phyloP scores from a whole-genome alignment of 2,888 invertebrate genomes.

The Diaperis boleti region DNA sequence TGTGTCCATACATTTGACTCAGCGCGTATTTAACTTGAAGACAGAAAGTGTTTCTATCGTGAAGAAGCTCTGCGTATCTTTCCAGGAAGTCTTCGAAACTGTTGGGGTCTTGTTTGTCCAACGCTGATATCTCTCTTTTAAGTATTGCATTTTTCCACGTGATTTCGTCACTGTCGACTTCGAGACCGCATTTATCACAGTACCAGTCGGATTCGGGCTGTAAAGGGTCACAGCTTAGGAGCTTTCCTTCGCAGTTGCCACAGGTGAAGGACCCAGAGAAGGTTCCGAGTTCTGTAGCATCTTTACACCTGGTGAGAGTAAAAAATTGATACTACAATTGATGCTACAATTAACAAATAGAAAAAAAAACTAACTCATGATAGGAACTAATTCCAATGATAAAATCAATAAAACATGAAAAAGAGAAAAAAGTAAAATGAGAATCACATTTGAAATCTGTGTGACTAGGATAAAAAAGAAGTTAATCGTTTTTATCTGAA shows the following conservation, averaged over 20 bases:
- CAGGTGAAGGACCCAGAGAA: constrained; percentile 74
- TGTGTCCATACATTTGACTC: constrained; percentile 76
- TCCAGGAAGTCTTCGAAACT: constrained; percentile 73
- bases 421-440: too few relatives aligned
- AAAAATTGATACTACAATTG: too few relatives aligned
- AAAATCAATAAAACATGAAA: too few relatives aligned
- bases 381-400: too few relatives aligned
- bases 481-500: too few relatives aligned
- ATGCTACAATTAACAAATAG: too few relatives aligned
- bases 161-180: constrained; percentile 71
- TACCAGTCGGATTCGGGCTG: constrained; percentile 73
- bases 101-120: constrained; percentile 69
- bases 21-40: constrained; percentile 78
- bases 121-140: constrained; percentile 70
- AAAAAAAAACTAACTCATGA: too few relatives aligned
- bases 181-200: constrained; percentile 73
- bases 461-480: too few relatives aligned
- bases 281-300: constrained; percentile 74
- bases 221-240: constrained; percentile 73
- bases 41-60: constrained; percentile 74
- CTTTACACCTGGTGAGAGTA: constrained; percentile 67
- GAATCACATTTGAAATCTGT: too few relatives aligned
- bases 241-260: constrained; percentile 64
- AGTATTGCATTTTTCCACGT: constrained; percentile 74
- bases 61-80: constrained; percentile 73